These are phyloP conservation scores for Luscinia luscinia DNA, from an alignment of 2,797 vertebrate genomes.

Conservation along the genomic window DNA sequence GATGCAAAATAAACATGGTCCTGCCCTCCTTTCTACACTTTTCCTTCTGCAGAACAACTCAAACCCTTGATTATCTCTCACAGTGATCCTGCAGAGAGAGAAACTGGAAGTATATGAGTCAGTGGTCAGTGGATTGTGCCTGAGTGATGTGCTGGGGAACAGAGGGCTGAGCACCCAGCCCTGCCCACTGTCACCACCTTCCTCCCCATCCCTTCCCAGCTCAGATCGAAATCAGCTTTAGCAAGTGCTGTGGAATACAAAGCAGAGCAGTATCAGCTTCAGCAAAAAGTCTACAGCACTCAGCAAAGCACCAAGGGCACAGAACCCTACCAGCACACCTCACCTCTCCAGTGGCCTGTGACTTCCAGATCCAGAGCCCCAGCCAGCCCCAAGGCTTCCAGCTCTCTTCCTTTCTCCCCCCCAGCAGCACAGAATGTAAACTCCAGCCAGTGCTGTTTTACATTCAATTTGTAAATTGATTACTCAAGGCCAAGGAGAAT, in stretches of 20 bases:
- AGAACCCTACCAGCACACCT: neutral
- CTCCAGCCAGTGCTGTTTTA: neutral
- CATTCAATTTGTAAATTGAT: neutral
- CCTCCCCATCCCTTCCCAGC: neutral
- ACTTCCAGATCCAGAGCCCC: neutral
- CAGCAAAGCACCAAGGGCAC: neutral
- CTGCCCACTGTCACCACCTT: neutral
- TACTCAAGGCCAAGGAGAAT: neutral
- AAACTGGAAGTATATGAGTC: accelerated
- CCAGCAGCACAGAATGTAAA: neutral
- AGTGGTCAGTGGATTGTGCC: accelerated
- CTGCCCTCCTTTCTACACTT: neutral
- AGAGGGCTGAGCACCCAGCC: neutral
- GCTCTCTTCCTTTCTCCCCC: neutral
- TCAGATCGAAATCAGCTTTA: neutral
- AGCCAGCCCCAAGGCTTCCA: neutral
- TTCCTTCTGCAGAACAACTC: neutral
- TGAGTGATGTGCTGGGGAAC: accelerated
- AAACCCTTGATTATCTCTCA: neutral
- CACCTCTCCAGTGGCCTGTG: neutral
- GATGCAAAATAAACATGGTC: neutral
- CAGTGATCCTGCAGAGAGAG: neutral
- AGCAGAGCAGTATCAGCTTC: neutral
- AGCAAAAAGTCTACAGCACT: neutral
- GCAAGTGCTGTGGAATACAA: accelerated